phyloP scores from a whole-genome alignment of 2,888 invertebrate species.

The Tenthredo mesomela region DNA sequence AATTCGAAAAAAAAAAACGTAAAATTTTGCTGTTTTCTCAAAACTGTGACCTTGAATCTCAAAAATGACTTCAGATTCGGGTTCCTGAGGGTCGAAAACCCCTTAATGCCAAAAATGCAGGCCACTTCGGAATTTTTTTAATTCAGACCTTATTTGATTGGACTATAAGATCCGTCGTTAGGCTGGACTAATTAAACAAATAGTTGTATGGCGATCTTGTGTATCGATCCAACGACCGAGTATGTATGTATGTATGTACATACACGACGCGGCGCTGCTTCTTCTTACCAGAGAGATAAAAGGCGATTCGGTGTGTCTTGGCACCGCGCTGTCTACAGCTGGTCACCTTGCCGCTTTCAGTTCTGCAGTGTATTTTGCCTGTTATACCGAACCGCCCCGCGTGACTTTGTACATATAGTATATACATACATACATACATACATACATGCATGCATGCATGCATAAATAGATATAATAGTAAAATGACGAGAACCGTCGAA shows the following conservation, averaged over 20 bases:
- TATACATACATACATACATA: background rate
- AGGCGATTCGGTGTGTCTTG: slow-evolving; percentile 45
- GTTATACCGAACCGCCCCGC: background rate
- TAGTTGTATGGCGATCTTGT: slow-evolving; percentile 16
- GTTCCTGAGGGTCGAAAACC: too few species aligned
- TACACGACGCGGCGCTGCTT: background rate
- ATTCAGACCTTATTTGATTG: too few species aligned
- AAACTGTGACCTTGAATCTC: too few species aligned
- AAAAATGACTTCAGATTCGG: too few species aligned
- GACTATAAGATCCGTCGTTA: too few species aligned
- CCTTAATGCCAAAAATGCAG: too few species aligned
- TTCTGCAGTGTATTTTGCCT: slow-evolving; percentile 1
- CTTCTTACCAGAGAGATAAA: slow-evolving; percentile 14
- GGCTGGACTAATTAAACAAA: slow-evolving; percentile 30
- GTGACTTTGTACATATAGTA: background rate
- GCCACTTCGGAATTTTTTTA: too few species aligned
- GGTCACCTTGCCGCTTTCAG: slow-evolving; percentile 36
- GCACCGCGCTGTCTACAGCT: slow-evolving; percentile 50
- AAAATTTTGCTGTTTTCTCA: too few species aligned
- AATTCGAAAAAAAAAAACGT: too few species aligned
- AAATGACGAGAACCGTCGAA: background rate
- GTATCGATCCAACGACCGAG: slow-evolving; percentile 10
- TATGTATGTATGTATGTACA: too few species aligned
- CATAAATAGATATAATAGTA: background rate
- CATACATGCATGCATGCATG: background rate